These are phyloP conservation scores for Fregata magnificens DNA, from an alignment of 2,113 vertebrate species.

Conservation along the genomic window DNA sequence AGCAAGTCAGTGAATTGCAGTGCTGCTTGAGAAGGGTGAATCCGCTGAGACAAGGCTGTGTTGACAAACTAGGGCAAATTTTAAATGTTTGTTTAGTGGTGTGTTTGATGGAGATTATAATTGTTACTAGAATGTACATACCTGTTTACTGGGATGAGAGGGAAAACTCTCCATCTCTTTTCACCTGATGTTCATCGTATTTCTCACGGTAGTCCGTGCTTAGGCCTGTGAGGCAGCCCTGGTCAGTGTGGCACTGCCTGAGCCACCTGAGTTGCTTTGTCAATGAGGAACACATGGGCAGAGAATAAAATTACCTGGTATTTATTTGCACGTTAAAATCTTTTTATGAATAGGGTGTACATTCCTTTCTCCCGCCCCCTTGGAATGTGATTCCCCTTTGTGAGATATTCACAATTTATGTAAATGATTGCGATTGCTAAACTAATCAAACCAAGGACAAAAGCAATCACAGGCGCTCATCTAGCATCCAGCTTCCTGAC, in stretches of 20 bases:
- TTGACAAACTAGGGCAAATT: neutral
- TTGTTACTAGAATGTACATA: neutral
- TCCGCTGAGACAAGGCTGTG: neutral
- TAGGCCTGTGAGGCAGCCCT: neutral
- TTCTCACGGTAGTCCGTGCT: neutral
- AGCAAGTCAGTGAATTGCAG: neutral
- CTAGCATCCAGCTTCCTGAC: neutral
- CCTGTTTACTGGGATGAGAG: neutral
- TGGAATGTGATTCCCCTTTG: neutral
- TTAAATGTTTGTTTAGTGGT: neutral
- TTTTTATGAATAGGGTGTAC: neutral
- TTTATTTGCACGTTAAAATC: neutral
- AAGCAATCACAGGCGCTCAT: conserved; percentile 29
- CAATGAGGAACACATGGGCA: neutral
- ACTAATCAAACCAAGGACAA: conserved; percentile 58
- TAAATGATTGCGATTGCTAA: conserved; percentile 43
- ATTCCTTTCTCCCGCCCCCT: neutral
- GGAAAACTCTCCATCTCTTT: neutral
- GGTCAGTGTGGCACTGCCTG: neutral
- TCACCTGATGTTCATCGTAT: neutral
- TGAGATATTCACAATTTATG: conserved; percentile 7
- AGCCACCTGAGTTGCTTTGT: neutral
- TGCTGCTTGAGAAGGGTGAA: neutral
- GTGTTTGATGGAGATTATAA: neutral
- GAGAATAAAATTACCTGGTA: neutral